A percentile compares a stretch with the other conserved stretches of the same genome.
These are phyloP conservation scores for Dendrophyllia cribrosa DNA, from an alignment of 64 coral and sea anemone species.

Conservation along the genomic window DNA sequence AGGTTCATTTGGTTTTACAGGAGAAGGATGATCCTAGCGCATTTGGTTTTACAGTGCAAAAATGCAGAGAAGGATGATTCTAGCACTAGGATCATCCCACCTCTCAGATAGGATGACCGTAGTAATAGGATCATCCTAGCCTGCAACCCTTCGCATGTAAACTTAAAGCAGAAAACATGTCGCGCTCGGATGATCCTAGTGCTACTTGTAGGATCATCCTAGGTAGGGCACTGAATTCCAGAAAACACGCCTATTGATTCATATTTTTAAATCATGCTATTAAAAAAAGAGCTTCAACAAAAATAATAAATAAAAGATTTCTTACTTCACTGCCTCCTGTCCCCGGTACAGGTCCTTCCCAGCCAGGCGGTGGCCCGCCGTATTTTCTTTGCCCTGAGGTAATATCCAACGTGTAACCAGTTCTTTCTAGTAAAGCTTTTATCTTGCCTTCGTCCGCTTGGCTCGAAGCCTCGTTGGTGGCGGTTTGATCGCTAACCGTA, in stretches of 20 bases:
- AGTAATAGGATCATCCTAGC: too few species aligned
- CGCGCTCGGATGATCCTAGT: too few species aligned
- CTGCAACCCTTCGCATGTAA: too few species aligned
- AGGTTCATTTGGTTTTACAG: too few species aligned
- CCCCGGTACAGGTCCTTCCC: conserved; percentile 82
- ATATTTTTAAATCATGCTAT: neutral
- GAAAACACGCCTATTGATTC: neutral
- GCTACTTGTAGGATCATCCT: too few species aligned
- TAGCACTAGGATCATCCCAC: too few species aligned
- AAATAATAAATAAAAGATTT: neutral
- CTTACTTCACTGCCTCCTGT: conserved; percentile 73
- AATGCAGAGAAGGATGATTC: too few species aligned
- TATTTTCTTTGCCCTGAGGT: conserved; percentile 99
- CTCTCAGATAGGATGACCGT: too few species aligned
- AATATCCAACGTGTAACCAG: conserved; percentile 94
- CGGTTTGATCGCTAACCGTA: conserved; percentile 38
- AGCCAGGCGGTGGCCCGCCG: conserved; percentile 93
- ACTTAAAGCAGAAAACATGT: too few species aligned
- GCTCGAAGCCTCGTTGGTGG: conserved; percentile 35
- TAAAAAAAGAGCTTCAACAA: neutral
- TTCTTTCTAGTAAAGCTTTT: conserved; percentile 91
- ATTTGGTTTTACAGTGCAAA: too few species aligned
- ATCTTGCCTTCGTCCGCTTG: conserved; percentile 90
- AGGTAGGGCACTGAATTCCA: neutral
- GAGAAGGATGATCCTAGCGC: too few species aligned